Evolutionary conservation across 92 coral and sea anemone species (phyloP).

Genomic region (Phenganax marumi): DNA sequence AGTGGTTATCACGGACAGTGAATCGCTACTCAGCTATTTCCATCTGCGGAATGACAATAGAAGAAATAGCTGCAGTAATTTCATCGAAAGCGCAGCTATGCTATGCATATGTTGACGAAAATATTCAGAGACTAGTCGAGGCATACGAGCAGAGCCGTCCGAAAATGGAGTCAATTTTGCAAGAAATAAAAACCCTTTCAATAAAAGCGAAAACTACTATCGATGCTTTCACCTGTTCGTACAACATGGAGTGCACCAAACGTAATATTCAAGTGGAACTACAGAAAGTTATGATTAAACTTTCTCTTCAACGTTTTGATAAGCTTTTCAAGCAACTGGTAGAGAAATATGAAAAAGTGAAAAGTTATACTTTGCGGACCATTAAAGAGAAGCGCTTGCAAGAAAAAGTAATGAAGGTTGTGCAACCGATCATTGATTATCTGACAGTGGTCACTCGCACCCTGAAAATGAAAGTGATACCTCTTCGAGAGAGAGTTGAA

Average conservation of each 20-base stretch:
- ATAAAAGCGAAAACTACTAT: slow-evolving; percentile 56
- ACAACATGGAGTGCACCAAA: slow-evolving; percentile 69
- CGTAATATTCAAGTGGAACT: slow-evolving; percentile 65
- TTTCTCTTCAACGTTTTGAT: slow-evolving; percentile 56
- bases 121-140: slow-evolving; percentile 5
- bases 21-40: slow-evolving; percentile 40
- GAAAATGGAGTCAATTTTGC: not conserved
- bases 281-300: slow-evolving; percentile 43
- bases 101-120: not conserved
- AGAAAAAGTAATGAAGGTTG: slow-evolving; percentile 15
- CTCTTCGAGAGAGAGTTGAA: slow-evolving; percentile 17
- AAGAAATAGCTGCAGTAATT: slow-evolving; percentile 22
- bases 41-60: slow-evolving; percentile 57
- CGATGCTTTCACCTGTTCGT: slow-evolving; percentile 66
- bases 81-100: not conserved
- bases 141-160: slow-evolving; percentile 31
- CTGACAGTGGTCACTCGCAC: not conserved
- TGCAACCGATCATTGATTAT: slow-evolving; percentile 7
- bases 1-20: slow-evolving; percentile 29
- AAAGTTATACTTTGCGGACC: slow-evolving; percentile 50
- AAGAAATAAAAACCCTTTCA: slow-evolving; percentile 41
- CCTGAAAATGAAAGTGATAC: slow-evolving; percentile 3
- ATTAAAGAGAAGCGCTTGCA: slow-evolving; percentile 2
- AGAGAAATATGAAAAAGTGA: slow-evolving; percentile 57
- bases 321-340: slow-evolving; percentile 43